These are phyloP conservation scores for Sebastes taczanowskii DNA, from an alignment of 2,797 vertebrate genomes.

Conservation along the genomic window DNA sequence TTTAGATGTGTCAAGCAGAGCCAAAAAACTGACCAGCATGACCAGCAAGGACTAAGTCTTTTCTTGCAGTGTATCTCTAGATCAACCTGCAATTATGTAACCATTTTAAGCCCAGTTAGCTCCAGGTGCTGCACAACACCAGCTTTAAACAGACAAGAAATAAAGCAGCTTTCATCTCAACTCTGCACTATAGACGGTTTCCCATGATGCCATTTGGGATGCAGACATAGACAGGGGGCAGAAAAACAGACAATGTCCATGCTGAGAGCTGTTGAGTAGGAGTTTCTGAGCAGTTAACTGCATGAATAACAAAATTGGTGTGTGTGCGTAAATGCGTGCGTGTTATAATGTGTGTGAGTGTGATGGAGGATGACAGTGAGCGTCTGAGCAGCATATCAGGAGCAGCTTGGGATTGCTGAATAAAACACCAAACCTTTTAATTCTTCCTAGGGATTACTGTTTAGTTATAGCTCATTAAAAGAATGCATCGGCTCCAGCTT, in stretches of 20 bases:
- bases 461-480: conserved; percentile 70
- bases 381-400: conserved; percentile 48
- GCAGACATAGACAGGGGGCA: not conserved
- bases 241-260: not conserved
- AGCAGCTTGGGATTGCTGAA: conserved; percentile 64
- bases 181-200: not conserved
- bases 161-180: not conserved
- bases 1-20: not conserved
- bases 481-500: conserved; percentile 38
- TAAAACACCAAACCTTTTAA: conserved; percentile 74
- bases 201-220: not conserved
- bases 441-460: conserved; percentile 71
- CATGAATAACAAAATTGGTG: not conserved
- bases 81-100: not conserved
- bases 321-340: not conserved
- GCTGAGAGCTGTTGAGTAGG: not conserved
- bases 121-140: not conserved
- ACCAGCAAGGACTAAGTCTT: not conserved
- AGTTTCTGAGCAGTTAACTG: conserved; percentile 5
- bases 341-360: not conserved
- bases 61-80: not conserved
- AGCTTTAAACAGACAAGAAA: not conserved
- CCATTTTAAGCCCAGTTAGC: not conserved
- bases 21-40: not conserved
- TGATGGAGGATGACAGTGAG: conserved; percentile 30